These are phyloP conservation scores for Conus betulinus DNA, from an alignment of 1,140 invertebrate genomes.

Conservation along the genomic window DNA sequence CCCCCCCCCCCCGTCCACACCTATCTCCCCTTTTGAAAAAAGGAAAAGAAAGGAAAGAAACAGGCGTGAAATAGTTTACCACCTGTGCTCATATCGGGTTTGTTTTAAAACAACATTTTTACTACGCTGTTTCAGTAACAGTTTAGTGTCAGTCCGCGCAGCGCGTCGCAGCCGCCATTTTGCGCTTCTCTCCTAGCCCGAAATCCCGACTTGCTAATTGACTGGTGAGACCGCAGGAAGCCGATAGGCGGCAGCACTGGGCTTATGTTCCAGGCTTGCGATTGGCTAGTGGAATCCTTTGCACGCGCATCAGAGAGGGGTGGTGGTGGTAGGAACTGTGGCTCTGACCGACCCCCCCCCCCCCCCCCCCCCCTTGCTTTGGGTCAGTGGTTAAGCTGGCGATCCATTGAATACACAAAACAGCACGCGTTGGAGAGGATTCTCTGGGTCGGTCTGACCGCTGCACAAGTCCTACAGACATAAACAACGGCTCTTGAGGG, in stretches of 20 bases:
- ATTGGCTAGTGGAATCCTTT: conserved; percentile 24
- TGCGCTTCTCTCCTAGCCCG: background rate
- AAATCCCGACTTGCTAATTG: conserved; percentile 28
- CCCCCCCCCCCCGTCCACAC: too few species aligned
- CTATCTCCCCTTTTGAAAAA: too few species aligned
- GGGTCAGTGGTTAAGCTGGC: conserved; percentile 12
- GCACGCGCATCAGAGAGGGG: conserved; percentile 28
- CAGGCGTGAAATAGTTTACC: conserved; percentile 27
- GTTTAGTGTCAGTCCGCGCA: conserved; percentile 31
- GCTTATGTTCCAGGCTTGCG: conserved; percentile 3
- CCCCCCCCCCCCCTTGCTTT: background rate
- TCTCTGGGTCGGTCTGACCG: background rate
- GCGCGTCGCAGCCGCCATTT: background rate
- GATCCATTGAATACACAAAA: conserved; percentile 19
- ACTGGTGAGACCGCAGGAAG: conserved; percentile 26
- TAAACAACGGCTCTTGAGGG: background rate
- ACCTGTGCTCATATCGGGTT: conserved; percentile 39
- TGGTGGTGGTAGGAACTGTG: background rate
- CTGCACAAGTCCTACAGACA: background rate
- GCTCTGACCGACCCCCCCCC: background rate
- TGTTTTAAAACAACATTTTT: conserved; percentile 42
- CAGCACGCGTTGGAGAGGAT: background rate
- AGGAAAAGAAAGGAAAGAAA: background rate
- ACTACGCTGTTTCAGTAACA: conserved; percentile 35
- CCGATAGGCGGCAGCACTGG: conserved; percentile 33